A percentile compares a stretch with the other conserved stretches of the same genome.
These are phyloP conservation scores for Chamaedrilus cognettii DNA, from an alignment of 2,888 invertebrate genomes.

Conservation along the genomic window DNA sequence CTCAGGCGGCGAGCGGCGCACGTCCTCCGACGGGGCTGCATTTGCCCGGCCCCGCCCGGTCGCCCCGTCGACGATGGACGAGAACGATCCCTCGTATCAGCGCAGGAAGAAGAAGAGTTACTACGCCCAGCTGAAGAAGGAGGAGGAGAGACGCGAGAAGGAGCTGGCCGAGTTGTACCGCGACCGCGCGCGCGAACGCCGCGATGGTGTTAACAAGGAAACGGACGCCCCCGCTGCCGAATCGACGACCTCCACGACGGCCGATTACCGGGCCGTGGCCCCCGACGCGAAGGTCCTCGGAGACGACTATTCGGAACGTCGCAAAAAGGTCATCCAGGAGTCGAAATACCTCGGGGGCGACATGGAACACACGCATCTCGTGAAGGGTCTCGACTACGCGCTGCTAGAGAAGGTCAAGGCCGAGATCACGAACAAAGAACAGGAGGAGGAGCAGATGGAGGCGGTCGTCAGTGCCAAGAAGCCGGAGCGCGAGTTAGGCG, in stretches of 20 bases:
- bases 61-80: conserved; percentile 19
- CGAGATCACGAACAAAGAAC: conserved; percentile 80
- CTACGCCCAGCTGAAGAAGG: conserved; percentile 90
- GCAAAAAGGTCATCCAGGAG: conserved; percentile 93
- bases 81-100: conserved; percentile 74
- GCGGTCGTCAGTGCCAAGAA: conserved; percentile 6
- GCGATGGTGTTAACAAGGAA: conserved; percentile 80
- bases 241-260: conserved; percentile 70
- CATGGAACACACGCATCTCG: conserved; percentile 99
- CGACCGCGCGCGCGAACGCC: conserved; percentile 74
- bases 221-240: conserved; percentile 72
- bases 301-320: conserved; percentile 73
- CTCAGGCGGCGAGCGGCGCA: conserved; percentile 56
- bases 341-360: conserved; percentile 99
- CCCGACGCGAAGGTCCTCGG: conserved; percentile 82
- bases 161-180: conserved; percentile 89
- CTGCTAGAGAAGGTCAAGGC: conserved; percentile 85
- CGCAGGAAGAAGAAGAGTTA: conserved; percentile 85
- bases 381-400: conserved; percentile 95
- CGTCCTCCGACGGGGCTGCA: neutral
- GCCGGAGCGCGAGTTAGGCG: no score
- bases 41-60: conserved; percentile 7
- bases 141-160: conserved; percentile 92
- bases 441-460: conserved; percentile 44
- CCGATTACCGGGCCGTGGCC: conserved; percentile 91